Base-by-base conservation (phyloP, 2,888 invertebrate genomes). In the Rhogogaster chlorosoma region DNA sequence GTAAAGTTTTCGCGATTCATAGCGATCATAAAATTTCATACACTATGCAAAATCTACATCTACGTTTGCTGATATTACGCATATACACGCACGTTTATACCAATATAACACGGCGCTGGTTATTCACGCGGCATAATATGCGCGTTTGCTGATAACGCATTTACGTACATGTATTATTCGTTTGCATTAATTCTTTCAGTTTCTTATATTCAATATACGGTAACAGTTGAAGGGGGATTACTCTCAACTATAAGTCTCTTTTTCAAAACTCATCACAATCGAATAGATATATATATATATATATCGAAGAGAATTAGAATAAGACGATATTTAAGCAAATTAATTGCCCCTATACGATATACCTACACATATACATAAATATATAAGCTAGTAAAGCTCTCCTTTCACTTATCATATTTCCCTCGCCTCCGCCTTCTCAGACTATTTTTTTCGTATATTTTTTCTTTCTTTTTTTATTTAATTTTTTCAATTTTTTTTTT, bases 401-500 rank as follows among this genome's bases (percentile, higher is more conserved):
- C 77, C 77, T 77, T 53, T 77, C 77, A 77, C 77, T 77, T 77
- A 77, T 77, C 77, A 32, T 77, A 77, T 70, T 70, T 7, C 36
- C 26, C 45, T 26, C 2, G 9, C 45, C 75, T 42, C 12, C 38
- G n/a, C 26, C 2, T 45, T 42, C 45, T 38, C 42, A 45, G 26
- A 22, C 42, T 38, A 26, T 22, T 42, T 45, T 26, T 70, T 36
- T 7, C 7, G 7, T 38, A 38, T 38, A 38, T 38, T 42, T 45
- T 42, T 70, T 36, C 7, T 42, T 42, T 42, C 10, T 42, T 45
- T 45, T 29, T 70, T 70, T 29, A 18, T 32, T 70, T 49, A n/a
- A n/a, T 18, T 36, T 10, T 71, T 70, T 71, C 6, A n/a, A 22
- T 70, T 70, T 32, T 36, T 9, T 18, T n/a, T 10, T 38, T n/a